These are phyloP conservation scores for Glandiceps talaboti DNA, from an alignment of 53 echinoderm and acorn worm genomes.

Conservation along the genomic window DNA sequence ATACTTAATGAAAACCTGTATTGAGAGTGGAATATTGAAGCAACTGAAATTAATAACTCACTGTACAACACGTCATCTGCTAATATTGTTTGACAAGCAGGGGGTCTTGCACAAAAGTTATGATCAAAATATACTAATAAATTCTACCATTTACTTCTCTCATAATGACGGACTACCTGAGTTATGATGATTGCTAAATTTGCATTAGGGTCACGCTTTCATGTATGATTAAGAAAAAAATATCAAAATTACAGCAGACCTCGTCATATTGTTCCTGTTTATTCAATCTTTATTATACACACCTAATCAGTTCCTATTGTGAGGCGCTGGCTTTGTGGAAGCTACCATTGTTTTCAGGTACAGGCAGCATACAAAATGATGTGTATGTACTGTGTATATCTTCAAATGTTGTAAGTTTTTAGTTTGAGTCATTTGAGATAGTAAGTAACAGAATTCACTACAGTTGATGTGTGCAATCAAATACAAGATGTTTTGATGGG, in stretches of 20 bases:
- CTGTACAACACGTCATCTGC: not conserved
- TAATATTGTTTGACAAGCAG: not conserved
- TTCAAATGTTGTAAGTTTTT: no score
- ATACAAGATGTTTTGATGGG: no score
- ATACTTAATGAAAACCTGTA: not conserved
- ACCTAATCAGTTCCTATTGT: not conserved
- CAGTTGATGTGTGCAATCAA: no score
- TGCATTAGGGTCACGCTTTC: not conserved
- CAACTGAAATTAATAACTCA: not conserved
- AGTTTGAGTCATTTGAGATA: no score
- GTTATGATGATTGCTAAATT: not conserved
- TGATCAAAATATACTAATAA: not conserved
- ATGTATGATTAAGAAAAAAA: not conserved
- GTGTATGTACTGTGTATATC: no score
- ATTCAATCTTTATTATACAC: not conserved
- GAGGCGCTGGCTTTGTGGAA: not conserved
- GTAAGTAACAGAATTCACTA: no score
- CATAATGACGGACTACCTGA: not conserved
- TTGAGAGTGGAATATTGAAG: not conserved
- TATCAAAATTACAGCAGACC: not conserved
- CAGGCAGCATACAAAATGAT: no score
- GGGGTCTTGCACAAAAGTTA: not conserved
- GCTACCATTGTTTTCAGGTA: not conserved
- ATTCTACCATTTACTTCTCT: not conserved
- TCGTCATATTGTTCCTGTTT: not conserved